Evolutionary conservation across 2,888 invertebrate species (phyloP).

Genomic region (Melanostoma mellinum): DNA sequence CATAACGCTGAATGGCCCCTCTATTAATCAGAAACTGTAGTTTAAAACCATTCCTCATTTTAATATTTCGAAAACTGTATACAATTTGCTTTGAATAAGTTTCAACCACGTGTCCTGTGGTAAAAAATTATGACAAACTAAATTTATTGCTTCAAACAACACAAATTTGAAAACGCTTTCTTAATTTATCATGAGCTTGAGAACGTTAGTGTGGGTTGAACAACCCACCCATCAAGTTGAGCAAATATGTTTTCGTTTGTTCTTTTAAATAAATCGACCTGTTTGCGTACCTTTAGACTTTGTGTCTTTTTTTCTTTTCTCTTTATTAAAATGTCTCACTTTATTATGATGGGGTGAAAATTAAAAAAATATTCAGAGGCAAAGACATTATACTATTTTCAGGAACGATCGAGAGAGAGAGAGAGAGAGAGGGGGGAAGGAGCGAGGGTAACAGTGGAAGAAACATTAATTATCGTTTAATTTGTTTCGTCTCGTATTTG

Average conservation of each 20-base stretch:
- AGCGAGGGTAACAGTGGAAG: neutral
- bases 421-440: too few relatives aligned
- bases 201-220: neutral
- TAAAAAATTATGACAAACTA: neutral
- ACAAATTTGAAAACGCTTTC: too few relatives aligned
- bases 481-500: conserved; percentile 25
- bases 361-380: neutral
- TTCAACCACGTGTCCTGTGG: neutral
- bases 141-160: neutral
- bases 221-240: neutral
- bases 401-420: too few relatives aligned
- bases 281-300: neutral
- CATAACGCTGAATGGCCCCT: too few relatives aligned
- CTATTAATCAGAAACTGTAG: too few relatives aligned
- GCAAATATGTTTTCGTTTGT: neutral
- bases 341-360: neutral
- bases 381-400: neutral
- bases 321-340: too few relatives aligned
- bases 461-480: conserved; percentile 21
- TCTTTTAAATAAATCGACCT: neutral
- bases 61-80: too few relatives aligned
- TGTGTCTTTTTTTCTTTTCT: neutral
- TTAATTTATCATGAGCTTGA: neutral
- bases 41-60: too few relatives aligned
- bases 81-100: neutral